Conservation (phyloP, 1,140 invertebrate species). For the Patella vulgata region DNA sequence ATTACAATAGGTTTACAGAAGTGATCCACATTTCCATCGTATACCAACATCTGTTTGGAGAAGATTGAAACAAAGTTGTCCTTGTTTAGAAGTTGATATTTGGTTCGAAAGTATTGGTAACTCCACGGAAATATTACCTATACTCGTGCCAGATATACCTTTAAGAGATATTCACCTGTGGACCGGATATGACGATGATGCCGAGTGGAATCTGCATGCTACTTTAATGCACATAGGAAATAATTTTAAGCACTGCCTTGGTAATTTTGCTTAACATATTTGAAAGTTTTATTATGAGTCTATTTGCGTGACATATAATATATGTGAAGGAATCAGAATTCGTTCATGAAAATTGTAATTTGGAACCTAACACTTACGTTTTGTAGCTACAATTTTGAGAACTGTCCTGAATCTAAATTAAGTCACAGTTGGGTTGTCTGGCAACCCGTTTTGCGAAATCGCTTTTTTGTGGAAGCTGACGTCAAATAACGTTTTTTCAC, state of each 20-base stretch:
- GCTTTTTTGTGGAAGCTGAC: too few relatives aligned
- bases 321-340: background rate
- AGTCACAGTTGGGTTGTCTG: too few relatives aligned
- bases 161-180: conserved; percentile 34
- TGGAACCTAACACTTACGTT: too few relatives aligned
- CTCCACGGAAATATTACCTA: conserved; percentile 23
- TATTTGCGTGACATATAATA: background rate
- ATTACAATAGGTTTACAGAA: conserved; percentile 21
- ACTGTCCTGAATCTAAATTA: too few relatives aligned
- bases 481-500: too few relatives aligned
- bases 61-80: conserved; percentile 22
- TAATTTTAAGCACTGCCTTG: conserved; percentile 18
- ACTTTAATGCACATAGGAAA: conserved; percentile 27
- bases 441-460: too few relatives aligned
- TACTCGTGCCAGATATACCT: conserved; percentile 33
- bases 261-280: background rate
- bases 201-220: conserved; percentile 27
- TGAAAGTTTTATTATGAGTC: background rate
- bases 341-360: background rate
- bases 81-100: conserved; percentile 22
- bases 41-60: conserved; percentile 24
- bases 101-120: conserved; percentile 34
- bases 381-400: too few relatives aligned
- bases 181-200: conserved; percentile 37
- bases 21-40: conserved; percentile 32